Evolutionary conservation across 2,888 invertebrate genomes (phyloP), one percentile per base, ranked within the genome.

Genomic region (Xylocampa areola): DNA sequence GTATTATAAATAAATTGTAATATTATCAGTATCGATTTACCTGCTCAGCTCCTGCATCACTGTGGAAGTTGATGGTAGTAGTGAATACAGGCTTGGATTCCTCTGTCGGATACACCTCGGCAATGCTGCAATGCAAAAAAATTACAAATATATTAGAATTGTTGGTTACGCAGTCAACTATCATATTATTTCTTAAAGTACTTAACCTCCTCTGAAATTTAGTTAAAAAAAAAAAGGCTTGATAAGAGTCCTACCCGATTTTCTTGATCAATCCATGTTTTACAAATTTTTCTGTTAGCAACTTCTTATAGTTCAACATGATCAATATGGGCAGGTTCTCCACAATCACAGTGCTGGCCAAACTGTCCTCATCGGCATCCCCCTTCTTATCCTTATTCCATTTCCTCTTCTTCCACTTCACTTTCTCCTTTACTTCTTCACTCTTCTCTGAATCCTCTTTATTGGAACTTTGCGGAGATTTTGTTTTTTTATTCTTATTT

Each of bases 381-480:
- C 79, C 85, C 54, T 88, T 88, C 39, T 76, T 85, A 25, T 86
- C 89, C 58, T 91, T 92, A 54, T 92, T 91, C 92, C 91, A 92
- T 50, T 87, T 91, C 5, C 88, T 81, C 50, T 86, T 90, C 36
- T 79, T 84, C 93, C 92, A 91, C 76, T 89, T 91, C 0, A 85
- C 74, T 52, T 87, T 90, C 55, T 87, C 87, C 66, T 84, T 83
- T 0, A 67, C 81, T 51, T 84, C 85, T 33, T 77, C 82, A 40
- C 43, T 68, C 19, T 76, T 77, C 21, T 81, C 79, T 3, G 60
- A 13, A 10, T 78, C 75, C 2, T 62, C 65, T 29, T 64, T 68
- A 17, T 72, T 79, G 33, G 58, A 63, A n/a, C 45, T 67, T n/a
- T 68, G 52, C 10, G 33, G 0, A 6, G 60, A 58, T 58, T 68